Evolutionary conservation across 2,888 invertebrate genomes (phyloP), one percentile per base, ranked within the genome.

Genomic region (Biston betularia): DNA sequence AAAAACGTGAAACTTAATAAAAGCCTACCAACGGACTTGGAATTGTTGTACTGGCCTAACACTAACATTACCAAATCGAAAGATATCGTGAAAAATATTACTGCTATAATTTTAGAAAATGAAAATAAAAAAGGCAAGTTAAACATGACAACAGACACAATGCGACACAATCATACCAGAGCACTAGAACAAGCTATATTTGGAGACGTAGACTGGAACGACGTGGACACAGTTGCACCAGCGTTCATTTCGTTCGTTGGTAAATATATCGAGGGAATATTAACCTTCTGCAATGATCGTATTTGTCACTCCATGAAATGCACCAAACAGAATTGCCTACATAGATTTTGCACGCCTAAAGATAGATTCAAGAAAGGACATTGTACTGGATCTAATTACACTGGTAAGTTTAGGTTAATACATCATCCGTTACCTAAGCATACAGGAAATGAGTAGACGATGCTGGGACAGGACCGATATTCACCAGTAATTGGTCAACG

Each of bases 221-320:
- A 93, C 64, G 80, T 92, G 5, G 88, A 88, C 64, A 79, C 84
- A n/a, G 85, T 92, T 9, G 89, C 85, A 12, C 91, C 92, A 15
- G 86, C 87, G 11, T 90, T 93, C 65, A 82, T 90, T 75, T 90
- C 91, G 10, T 91, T 92, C 69, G 83, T 92, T 8, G 93, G 93
- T 11, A 93, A 93, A 85, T 90, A 93, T 71, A 82, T 90, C n/a
- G 84, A 75, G 63, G 93, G 93, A 24, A 78, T 87, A 56, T 75
- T 93, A 72, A 92, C 93, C 48, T 89, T 93, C 71, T 93, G 93
- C 71, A 92, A 93, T 4, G 78, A 88, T 63, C 83, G 71, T 54
- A 75, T 84, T 71, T 93, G 93, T 65, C 90, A 90, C 74, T 93
- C 93, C 38, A 89, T 93, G 85, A 92, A 92, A 75, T 93, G 93